Base-by-base conservation (phyloP, 2,797 vertebrate genomes). In the Gobio occitaniae region DNA sequence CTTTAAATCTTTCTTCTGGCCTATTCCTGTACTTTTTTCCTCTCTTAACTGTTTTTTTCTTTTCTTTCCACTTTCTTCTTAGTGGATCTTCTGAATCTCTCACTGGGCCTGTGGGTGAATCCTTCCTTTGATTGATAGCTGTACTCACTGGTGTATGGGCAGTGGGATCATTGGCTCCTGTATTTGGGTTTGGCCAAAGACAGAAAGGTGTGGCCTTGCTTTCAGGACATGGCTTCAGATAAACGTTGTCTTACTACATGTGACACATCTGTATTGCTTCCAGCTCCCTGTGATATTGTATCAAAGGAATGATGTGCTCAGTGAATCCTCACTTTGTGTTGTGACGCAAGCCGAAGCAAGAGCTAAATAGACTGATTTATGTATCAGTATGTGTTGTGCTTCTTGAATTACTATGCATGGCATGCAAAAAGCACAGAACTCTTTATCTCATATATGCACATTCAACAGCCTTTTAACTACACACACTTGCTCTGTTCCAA, bases 71-170 rank as follows among this genome's bases (percentile, higher is more conserved):
- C 78, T 77, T 76, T n/a, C 80, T 81, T 87, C 75, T 68, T 87
- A 95, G 95, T 90, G 94, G 90, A 88, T 95, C 94, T 86, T 90
- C 92, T 87, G 95, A 95, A 86, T 94, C 91, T 87, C 92, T 97
- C 94, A 95, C 93, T 90, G 95, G 95, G 90, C 94, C 96, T 17
- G 92, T 97, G 90, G 97, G 96, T 97, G 97, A 99, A 98, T 98
- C 97, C 92, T 98, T 98, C 96, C 98, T 99, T 96, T 99, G 96
- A 98, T 94, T 95, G 92, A 94, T 96, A 98, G 97, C 97, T 97
- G 94, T 95, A 59, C 13, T 36, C 89, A 88, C 1, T 84, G 48
- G 38, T 97, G 97, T 92, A 93, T 89, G 88, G 96, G 95, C 92
- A 96, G 94, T 47, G 95, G 96, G 89, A 91, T 98, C 93, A 96